phyloP scores from a whole-genome alignment of 2,113 vertebrate genomes.

The Siphamia tubifer region DNA sequence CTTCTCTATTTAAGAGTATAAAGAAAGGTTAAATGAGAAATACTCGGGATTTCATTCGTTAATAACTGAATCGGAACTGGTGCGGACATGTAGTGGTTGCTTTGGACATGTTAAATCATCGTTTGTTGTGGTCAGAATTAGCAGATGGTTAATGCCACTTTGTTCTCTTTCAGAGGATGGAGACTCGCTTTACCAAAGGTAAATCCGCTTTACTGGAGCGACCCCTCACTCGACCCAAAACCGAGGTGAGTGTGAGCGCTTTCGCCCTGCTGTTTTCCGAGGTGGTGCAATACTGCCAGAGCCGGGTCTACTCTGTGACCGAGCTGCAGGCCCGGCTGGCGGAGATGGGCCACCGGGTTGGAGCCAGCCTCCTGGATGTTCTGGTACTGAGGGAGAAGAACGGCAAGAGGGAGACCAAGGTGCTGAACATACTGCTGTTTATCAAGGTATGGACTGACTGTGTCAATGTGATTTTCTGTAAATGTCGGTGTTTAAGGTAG shows the following conservation, averaged over 20 bases:
- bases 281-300: constrained; percentile 91
- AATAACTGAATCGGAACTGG: too few species aligned
- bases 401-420: constrained; percentile 85
- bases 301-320: constrained; percentile 86
- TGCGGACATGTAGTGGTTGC: not conserved
- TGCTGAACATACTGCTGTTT: constrained; percentile 83
- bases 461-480: not conserved
- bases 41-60: too few species aligned
- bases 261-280: constrained; percentile 89
- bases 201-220: constrained; percentile 86
- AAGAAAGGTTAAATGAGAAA: not conserved
- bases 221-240: constrained; percentile 80
- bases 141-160: not conserved
- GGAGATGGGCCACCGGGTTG: constrained; percentile 84
- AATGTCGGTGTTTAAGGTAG: not conserved
- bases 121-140: not conserved
- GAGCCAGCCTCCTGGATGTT: constrained; percentile 83
- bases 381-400: constrained; percentile 86
- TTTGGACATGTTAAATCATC: not conserved
- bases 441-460: constrained; percentile 56
- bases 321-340: constrained; percentile 87
- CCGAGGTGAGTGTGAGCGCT: constrained; percentile 85
- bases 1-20: not conserved
- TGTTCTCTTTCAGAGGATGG: constrained; percentile 59
- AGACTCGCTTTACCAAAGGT: constrained; percentile 85